phyloP scores from a whole-genome alignment of 2,888 invertebrate genomes.

The Xestia rhomboidea region DNA sequence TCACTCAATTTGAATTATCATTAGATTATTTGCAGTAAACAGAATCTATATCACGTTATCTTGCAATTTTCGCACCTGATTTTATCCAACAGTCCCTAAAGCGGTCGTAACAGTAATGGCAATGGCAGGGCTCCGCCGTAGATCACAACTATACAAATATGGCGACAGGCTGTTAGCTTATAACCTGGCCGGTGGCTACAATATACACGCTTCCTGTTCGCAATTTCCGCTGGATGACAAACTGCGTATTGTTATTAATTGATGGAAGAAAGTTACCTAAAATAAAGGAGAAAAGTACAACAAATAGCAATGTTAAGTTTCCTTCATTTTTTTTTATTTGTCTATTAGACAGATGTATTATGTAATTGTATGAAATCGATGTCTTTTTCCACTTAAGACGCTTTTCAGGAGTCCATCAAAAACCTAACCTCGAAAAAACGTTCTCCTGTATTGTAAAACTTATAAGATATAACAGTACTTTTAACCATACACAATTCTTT shows the following conservation, averaged over 20 bases:
- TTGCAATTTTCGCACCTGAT: not conserved
- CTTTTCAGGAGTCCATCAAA: not conserved
- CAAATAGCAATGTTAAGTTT: not conserved
- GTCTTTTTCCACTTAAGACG: not conserved
- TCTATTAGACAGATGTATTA: too few relatives aligned
- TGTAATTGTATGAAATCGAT: not conserved
- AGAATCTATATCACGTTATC: not conserved
- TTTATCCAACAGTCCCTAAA: not conserved
- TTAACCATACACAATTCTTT: not conserved
- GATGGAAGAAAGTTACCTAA: conserved; percentile 13
- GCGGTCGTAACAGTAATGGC: conserved; percentile 9
- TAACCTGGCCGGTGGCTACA: conserved; percentile 28
- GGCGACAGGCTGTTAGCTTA: conserved; percentile 51
- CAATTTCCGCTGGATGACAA: conserved; percentile 52
- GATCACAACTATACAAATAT: conserved; percentile 54
- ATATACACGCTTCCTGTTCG: conserved; percentile 46
- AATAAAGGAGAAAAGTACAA: not conserved
- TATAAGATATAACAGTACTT: not conserved
- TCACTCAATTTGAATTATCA: too few relatives aligned
- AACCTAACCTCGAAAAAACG: not conserved
- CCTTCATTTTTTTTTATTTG: not conserved
- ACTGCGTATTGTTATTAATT: conserved; percentile 40
- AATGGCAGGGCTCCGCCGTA: conserved; percentile 27
- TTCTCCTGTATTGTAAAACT: not conserved
- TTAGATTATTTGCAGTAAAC: not conserved